A percentile compares a stretch with the other conserved stretches of the same genome.
phyloP scores from a whole-genome alignment of 2,888 invertebrate species.

The Pasiphila rectangulata region DNA sequence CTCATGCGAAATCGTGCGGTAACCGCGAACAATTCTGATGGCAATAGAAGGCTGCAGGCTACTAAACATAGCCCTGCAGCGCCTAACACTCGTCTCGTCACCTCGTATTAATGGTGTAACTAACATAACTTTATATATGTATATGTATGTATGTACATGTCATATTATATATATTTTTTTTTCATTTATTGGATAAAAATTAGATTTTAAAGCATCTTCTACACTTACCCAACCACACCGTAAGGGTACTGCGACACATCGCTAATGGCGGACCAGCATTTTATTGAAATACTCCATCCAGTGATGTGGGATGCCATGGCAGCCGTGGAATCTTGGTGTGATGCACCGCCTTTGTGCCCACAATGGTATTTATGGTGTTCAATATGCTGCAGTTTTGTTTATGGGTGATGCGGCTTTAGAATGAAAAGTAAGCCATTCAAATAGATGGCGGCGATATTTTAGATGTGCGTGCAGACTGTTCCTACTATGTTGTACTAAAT shows the following conservation, averaged over 20 bases:
- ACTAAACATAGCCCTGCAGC: too few species aligned
- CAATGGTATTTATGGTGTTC: conserved; percentile 35
- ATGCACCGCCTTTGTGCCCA: conserved; percentile 24
- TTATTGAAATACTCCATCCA: conserved; percentile 74
- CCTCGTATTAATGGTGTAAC: too few species aligned
- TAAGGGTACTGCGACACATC: conserved; percentile 56
- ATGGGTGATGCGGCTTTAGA: conserved; percentile 27
- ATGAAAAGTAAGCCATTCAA: conserved; percentile 29
- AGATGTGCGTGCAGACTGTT: neutral
- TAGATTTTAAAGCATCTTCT: conserved; percentile 37
- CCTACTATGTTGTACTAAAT: too few species aligned
- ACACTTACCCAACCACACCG: conserved; percentile 33
- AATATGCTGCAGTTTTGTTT: conserved; percentile 38
- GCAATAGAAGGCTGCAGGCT: too few species aligned
- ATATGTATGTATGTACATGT: too few species aligned
- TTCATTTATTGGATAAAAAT: too few species aligned
- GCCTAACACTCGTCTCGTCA: too few species aligned
- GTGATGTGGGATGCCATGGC: conserved; percentile 45
- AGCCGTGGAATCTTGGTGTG: conserved; percentile 37
- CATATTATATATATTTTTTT: too few species aligned
- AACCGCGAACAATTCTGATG: too few species aligned
- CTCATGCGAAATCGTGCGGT: too few species aligned
- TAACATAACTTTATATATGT: too few species aligned
- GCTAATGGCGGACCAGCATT: conserved; percentile 67
- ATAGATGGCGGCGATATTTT: neutral